Evolutionary conservation across 2,888 invertebrate genomes (phyloP), one percentile per base, ranked within the genome.

Genomic region (Myopa testacea): DNA sequence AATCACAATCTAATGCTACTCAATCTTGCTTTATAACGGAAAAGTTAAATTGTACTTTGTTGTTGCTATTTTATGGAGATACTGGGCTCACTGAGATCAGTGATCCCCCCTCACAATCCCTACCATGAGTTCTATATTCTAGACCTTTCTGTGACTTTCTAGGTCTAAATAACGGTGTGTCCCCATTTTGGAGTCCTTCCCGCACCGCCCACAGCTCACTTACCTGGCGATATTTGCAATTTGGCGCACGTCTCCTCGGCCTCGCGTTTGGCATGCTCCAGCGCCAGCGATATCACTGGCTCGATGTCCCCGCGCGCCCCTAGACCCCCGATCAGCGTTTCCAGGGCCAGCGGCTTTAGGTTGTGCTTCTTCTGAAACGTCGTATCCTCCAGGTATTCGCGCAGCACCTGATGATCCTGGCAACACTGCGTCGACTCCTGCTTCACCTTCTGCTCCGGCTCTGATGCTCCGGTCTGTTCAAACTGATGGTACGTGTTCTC

Each of bases 171-270:
- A 26, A 26, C 26, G 1, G 26, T 26, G 26, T 26, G 26, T 26
- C 26, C 26, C 2, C 2, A 26, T 26, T 26, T 26, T 26, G 26
- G 2, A 26, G 26, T 26, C 26, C 26, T 26, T 2, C 26, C 2
- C 26, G 1, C 26, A 1, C 26, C 26, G 26, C 14, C 52, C 52
- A 12, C 19, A n/a, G n/a, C 37, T 14, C 80, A 91, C 93, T 93
- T 90, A 96, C 96, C 96, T 90, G 95, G 94, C 88, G 96, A 95
- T 90, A 97, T 96, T 89, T 95, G 95, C 85, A 96, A 92, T 83
- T 94, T 93, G 75, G 93, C 93, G 90, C 96, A 96, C 12, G 96
- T 95, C 86, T 92, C 94, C 88, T 95, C 94, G 74, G 96, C 95
- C 87, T 96, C 96, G 86, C 95, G 93, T 84, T 94, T 94, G 82